Evolutionary conservation across 2,113 vertebrate species (phyloP), one percentile per base, ranked within the genome.

Genomic region (Proterorhinus semilunaris): DNA sequence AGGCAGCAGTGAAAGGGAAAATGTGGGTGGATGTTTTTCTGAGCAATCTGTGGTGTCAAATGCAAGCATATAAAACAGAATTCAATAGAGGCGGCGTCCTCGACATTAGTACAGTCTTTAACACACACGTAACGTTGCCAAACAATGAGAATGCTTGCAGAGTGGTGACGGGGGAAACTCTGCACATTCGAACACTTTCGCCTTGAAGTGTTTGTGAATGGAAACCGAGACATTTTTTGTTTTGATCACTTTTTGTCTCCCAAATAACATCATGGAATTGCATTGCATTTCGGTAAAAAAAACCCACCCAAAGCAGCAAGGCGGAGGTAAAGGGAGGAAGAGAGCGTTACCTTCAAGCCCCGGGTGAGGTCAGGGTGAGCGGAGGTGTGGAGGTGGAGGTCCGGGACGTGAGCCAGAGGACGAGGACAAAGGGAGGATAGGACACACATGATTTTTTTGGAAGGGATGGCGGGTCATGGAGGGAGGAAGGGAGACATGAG

Each of bases 101-200:
- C 64, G 55, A 53, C 54, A 52, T 62, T 71, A 68, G 17, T 4
- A 54, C n/a, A 6, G 69, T 36, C 0, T 65, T 12, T 59, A 79
- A 11, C 27, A 68, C 27, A 68, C 21, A 46, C 17, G 7, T 72
- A 47, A 44, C 10, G 27, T 5, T 90, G 92, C 92, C 92, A 93
- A 93, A 93, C 92, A 93, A 93, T 91, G 77, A 80, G 92, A 93
- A 93, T 93, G 90, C 88, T 71, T 87, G 88, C 90, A 93, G 92
- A 93, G 91, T 73, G 83, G 87, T 89, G 83, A 86, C 65, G 66
- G 78, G 86, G 84, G n/a, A 85, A 36, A 88, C 89, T 92, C 91
- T 92, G 91, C 86, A 83, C 91, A 93, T 93, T 93, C 92, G 45
- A 89, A 91, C 88, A 88, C 83, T 77, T 87, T 85, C 70, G 76